Evolutionary conservation across 92 coral and sea anemone genomes (phyloP).

Genomic region (Siderastrea radians): DNA sequence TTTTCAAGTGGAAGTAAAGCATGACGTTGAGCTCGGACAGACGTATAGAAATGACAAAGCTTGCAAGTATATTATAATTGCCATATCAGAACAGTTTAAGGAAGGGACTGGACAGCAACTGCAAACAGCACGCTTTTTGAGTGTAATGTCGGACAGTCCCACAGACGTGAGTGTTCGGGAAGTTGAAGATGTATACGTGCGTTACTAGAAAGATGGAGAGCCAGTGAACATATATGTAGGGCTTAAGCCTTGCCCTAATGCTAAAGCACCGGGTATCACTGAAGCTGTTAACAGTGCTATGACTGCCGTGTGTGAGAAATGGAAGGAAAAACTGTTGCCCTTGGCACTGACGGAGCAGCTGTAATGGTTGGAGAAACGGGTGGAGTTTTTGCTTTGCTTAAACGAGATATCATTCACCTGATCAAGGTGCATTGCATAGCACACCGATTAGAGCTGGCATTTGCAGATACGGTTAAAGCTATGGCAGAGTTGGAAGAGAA

Average conservation of each 20-base stretch:
- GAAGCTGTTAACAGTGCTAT: conserved; percentile 47
- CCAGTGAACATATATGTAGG: conserved; percentile 33
- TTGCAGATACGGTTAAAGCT: conserved; percentile 45
- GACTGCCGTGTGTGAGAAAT: conserved; percentile 26
- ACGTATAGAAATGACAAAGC: conserved; percentile 35
- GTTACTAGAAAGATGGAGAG: conserved; percentile 4
- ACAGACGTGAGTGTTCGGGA: conserved; percentile 28
- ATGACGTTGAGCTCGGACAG: conserved; percentile 17
- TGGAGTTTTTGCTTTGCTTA: conserved; percentile 44
- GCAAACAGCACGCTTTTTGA: conserved; percentile 6
- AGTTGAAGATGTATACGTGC: neutral
- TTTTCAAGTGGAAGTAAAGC: conserved; percentile 14
- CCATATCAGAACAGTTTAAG: neutral
- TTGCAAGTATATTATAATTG: conserved; percentile 30
- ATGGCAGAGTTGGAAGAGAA: conserved; percentile 38
- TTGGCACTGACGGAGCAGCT: conserved; percentile 61
- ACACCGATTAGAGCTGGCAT: conserved; percentile 49
- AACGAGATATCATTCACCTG: conserved; percentile 34
- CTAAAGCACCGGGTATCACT: conserved; percentile 47
- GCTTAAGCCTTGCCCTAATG: conserved; percentile 41
- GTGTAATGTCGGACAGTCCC: conserved; percentile 22
- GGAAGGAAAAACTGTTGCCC: conserved; percentile 41
- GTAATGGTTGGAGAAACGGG: conserved; percentile 48
- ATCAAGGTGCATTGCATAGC: conserved; percentile 53
- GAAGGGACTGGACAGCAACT: conserved; percentile 6